Evolutionary conservation across 2,797 vertebrate species (phyloP).

Genomic region (Neosilurus mollespiculum): DNA sequence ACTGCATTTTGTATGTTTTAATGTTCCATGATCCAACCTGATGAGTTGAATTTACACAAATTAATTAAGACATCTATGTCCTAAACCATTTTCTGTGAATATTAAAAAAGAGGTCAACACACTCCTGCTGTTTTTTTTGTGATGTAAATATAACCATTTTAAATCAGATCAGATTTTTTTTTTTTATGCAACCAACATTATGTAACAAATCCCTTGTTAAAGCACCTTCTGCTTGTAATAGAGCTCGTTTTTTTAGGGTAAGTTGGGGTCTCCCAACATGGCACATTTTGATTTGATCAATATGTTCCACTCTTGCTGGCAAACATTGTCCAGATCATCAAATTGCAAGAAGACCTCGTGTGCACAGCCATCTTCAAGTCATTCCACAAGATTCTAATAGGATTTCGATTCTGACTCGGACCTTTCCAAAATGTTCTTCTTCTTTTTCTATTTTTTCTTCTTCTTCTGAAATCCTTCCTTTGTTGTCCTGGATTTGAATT

Average conservation of each 20-base stretch:
- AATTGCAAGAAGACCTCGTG: background rate
- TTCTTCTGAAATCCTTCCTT: background rate
- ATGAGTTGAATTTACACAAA: background rate
- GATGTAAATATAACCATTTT: background rate
- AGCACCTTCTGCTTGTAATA: too few species aligned
- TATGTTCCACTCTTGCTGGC: background rate
- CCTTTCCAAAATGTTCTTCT: too few species aligned
- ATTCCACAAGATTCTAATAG: too few species aligned
- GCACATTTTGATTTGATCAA: background rate
- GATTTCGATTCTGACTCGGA: too few species aligned
- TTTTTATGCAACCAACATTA: background rate
- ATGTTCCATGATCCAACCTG: background rate
- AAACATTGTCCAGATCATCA: too few species aligned
- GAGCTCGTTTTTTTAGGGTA: too few species aligned
- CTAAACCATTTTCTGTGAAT: background rate
- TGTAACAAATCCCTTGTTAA: background rate
- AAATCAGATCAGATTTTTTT: background rate
- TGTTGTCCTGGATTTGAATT: background rate
- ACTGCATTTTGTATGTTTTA: too few species aligned
- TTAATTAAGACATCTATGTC: background rate
- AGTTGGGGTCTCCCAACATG: too few species aligned
- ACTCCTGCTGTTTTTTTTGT: background rate
- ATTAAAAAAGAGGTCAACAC: background rate
- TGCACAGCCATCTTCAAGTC: background rate
- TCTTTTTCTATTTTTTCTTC: too few species aligned